A percentile compares a stretch with the other conserved stretches of the same genome.
Evolutionary conservation across 2,113 vertebrate genomes (phyloP).

Genomic region (Prionailurus bengalensis): DNA sequence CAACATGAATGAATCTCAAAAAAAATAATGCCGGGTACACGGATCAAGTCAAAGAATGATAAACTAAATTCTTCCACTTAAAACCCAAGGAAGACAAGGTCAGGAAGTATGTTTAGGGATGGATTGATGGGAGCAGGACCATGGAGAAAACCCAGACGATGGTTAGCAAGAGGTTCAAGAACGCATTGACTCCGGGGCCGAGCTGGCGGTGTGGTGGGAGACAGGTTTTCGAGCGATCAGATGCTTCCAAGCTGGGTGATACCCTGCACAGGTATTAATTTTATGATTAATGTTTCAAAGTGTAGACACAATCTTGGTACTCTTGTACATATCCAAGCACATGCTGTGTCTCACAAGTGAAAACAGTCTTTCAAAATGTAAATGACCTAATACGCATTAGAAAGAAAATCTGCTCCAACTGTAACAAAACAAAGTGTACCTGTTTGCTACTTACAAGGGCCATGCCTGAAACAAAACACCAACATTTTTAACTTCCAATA

Average conservation of each 20-base stretch:
- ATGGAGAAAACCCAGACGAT: rapidly evolving
- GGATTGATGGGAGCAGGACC: rapidly evolving
- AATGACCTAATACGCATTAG: background rate
- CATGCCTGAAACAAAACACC: background rate
- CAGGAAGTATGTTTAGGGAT: too few species aligned
- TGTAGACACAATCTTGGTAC: background rate
- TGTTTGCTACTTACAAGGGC: background rate
- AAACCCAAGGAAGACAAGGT: too few species aligned
- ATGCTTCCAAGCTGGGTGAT: rapidly evolving
- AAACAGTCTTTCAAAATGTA: background rate
- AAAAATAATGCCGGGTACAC: background rate
- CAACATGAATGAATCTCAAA: background rate
- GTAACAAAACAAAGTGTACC: background rate
- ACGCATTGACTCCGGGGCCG: rapidly evolving
- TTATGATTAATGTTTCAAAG: background rate
- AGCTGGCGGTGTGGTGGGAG: too few species aligned
- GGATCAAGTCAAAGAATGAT: background rate
- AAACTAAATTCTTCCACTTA: background rate
- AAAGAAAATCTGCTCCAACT: background rate
- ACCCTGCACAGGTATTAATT: rapidly evolving
- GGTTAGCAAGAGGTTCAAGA: rapidly evolving
- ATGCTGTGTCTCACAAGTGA: background rate
- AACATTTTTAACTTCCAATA: background rate
- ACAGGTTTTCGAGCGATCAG: background rate
- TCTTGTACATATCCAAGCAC: rapidly evolving